Evolutionary conservation across 1,140 invertebrate genomes (phyloP), one percentile per base, ranked within the genome.

Genomic region (Saccostrea glomerata): DNA sequence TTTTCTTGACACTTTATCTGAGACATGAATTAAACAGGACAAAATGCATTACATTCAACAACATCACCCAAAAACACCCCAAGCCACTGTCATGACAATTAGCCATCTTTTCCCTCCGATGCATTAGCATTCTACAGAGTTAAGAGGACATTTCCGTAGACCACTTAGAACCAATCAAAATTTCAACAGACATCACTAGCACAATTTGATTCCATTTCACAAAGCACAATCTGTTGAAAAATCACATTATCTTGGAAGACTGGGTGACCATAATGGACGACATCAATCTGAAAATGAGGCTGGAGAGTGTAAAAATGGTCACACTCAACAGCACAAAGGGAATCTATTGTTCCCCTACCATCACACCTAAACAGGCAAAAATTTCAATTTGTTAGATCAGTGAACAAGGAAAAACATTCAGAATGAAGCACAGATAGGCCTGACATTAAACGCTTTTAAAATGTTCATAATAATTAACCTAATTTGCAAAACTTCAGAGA

Each of bases 151-250:
- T 36, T 77, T 77, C 70, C 25, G 70, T 17, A 6, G 25, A 30
- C 25, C 70, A 77, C 70, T 77, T 77, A 77, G 70, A 77, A 30
- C 25, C 70, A 77, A 77, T 77, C 70, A 77, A 77, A 77, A 17
- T 30, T 77, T 77, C 23, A 25, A 30, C 70, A 25, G 70, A 77
- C 70, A 77, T 25, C 70, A 25, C 30, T 77, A 25, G 23, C 23
- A 77, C 70, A 77, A 77, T 36, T 77, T 77, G 70, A 77, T 77
- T 77, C 70, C 70, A 36, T 77, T 77, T 30, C 25, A 77, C 25
- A 25, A 77, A 77, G 15, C 15, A 77, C 70, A 77, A 77, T 77
- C 70, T 77, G 70, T 77, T 77, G 70, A 77, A 77, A 77, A 77
- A 77, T 77, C 70, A 77, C 70, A 77, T 77, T 77, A 77, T 77